Conservation (phyloP, 2,888 invertebrate species). For the Eilema caniola region DNA sequence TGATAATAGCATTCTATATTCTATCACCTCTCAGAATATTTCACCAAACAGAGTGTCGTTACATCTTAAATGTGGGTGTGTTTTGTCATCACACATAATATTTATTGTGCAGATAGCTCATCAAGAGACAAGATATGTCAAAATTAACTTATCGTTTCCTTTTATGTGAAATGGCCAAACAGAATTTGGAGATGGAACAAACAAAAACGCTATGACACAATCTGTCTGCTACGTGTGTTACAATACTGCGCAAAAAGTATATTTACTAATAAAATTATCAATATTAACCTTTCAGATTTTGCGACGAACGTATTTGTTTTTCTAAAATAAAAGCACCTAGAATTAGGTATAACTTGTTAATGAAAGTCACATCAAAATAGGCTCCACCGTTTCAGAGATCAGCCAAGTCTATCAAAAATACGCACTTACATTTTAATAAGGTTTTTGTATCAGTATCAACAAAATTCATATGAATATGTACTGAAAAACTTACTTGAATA, state of each 20-base stretch:
- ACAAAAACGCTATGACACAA: slow-evolving; percentile 54
- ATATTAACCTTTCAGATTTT: background rate
- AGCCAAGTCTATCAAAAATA: background rate
- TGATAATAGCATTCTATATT: background rate
- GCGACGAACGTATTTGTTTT: background rate
- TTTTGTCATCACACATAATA: slow-evolving; percentile 28
- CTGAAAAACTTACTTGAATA: no score
- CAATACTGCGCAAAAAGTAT: slow-evolving; percentile 54
- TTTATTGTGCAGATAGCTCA: slow-evolving; percentile 34
- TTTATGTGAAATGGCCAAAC: slow-evolving; percentile 61
- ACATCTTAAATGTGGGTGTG: slow-evolving; percentile 1
- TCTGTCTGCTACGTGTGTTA: slow-evolving; percentile 44
- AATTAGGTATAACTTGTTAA: background rate
- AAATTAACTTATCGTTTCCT: slow-evolving; percentile 53
- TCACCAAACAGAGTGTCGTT: background rate
- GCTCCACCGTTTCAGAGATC: background rate
- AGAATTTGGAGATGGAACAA: slow-evolving; percentile 56
- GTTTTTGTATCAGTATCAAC: no score
- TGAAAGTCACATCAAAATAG: no score
- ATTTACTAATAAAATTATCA: slow-evolving; percentile 10
- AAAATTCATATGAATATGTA: no score
- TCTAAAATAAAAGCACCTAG: no score
- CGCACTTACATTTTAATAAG: background rate
- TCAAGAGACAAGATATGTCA: slow-evolving; percentile 38
- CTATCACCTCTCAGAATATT: background rate